Evolutionary conservation across 2,888 invertebrate species (phyloP), one percentile per base, ranked within the genome.

Genomic region (Meghimatium bilineatum): DNA sequence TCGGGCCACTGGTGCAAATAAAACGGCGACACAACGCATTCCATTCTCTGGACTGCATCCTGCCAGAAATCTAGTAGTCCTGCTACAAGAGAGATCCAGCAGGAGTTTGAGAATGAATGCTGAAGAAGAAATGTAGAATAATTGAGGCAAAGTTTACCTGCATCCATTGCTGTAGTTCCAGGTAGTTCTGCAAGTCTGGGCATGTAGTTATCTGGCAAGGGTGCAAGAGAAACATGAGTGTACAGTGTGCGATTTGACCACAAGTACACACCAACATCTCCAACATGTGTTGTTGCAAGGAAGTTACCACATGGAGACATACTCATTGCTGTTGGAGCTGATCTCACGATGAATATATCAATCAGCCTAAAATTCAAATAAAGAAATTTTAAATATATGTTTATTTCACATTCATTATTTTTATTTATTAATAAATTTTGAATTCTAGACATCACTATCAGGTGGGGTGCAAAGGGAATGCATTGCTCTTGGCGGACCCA

Each of bases 171-270:
- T 26, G 88, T 85, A 0, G 93, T 92, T 20, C 89, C 83, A 20
- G 93, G 93, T 86, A 92, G 86, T 12, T 89, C 89, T 34, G 93
- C 85, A 3, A 90, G 66, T 38, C 92, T 92, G 23, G 94, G 94
- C 76, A 92, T 90, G 87, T 92, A 94, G 85, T 93, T 92, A 2
- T 90, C 87, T 6, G 94, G 93, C 38, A 97, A 95, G 38, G 92
- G 90, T 52, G 87, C 87, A 66, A 99, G 94, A 52, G 97, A 96
- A 49, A 98, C 95, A 91, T 96, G 96, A 80, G 96, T 95, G 93
- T 97, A 99, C 0, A 98, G 93, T 0, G 97, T 96, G 91, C 96
- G 96, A 94, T 99, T 99, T 0, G 97, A 96, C 99, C 99, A 99
- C 60, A 99, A 94, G 92, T 97, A 98, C 81, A 99, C 95, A 0